Percentiles rank a stretch among this genome's conserved stretches.
These are phyloP conservation scores for Chloroclysta siterata DNA, from an alignment of 2,888 invertebrate genomes.

Conservation along the genomic window DNA sequence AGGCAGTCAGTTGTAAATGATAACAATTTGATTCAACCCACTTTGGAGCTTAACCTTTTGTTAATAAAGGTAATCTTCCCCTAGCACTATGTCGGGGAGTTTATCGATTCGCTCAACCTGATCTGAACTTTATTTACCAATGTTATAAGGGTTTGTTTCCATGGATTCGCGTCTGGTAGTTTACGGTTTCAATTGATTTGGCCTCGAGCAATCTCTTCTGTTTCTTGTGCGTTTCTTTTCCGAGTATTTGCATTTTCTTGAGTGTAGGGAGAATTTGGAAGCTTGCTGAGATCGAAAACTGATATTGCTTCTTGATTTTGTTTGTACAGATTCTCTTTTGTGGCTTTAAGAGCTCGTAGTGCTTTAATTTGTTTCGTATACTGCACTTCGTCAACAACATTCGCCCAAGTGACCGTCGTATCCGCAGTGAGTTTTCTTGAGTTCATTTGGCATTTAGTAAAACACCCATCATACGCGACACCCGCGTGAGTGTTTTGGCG, in stretches of 20 bases:
- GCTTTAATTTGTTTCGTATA: too few relatives aligned
- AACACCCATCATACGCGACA: too few relatives aligned
- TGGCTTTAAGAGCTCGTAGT: neutral
- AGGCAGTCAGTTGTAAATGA: constrained; percentile 70
- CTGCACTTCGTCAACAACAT: too few relatives aligned
- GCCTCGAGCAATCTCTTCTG: constrained; percentile 66
- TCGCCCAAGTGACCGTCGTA: too few relatives aligned
- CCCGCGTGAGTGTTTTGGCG: too few relatives aligned
- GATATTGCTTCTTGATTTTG: constrained; percentile 45
- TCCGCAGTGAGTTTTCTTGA: too few relatives aligned
- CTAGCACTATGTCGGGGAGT: constrained; percentile 32
- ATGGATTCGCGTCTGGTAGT: constrained; percentile 35
- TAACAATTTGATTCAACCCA: constrained; percentile 54
- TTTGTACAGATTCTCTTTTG: constrained; percentile 4
- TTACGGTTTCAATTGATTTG: constrained; percentile 65
- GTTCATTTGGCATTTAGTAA: too few relatives aligned
- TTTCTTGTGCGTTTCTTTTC: constrained; percentile 67
- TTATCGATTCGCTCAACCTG: constrained; percentile 57
- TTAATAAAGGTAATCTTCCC: constrained; percentile 17
- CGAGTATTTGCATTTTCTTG: constrained; percentile 69
- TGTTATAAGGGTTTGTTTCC: constrained; percentile 20
- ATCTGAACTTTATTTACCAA: constrained; percentile 48
- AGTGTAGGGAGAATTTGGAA: constrained; percentile 68
- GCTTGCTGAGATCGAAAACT: constrained; percentile 53
- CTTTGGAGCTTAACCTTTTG: constrained; percentile 28